Conservation (phyloP, 2,888 invertebrate genomes). For the Scaptomyza reducta region DNA sequence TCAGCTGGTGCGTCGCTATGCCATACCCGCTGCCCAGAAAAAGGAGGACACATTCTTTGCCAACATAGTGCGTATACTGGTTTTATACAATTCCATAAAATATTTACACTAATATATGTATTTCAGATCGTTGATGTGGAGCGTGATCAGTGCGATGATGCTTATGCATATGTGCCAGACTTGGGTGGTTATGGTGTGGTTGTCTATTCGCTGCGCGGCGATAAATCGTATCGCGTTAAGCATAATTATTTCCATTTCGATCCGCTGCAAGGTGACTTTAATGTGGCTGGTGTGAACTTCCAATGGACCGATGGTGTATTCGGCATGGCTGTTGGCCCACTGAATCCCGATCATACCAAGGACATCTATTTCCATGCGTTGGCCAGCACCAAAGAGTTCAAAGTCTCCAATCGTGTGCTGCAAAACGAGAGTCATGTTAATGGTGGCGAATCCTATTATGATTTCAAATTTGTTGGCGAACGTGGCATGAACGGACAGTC, state of each 20-base stretch:
- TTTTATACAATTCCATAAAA: neutral
- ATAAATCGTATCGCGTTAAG: slow-evolving; percentile 91
- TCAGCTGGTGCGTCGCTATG: slow-evolving; percentile 88
- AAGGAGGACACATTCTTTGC: slow-evolving; percentile 92
- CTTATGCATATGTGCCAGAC: slow-evolving; percentile 92
- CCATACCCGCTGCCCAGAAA: slow-evolving; percentile 88
- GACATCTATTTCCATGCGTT: slow-evolving; percentile 93
- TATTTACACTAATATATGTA: neutral
- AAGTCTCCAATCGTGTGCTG: slow-evolving; percentile 89
- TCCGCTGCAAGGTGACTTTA: slow-evolving; percentile 90
- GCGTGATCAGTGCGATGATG: slow-evolving; percentile 89
- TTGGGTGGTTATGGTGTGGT: slow-evolving; percentile 90
- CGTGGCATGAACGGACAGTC: slow-evolving; percentile 90
- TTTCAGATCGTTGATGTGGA: slow-evolving; percentile 89
- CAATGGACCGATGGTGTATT: slow-evolving; percentile 95
- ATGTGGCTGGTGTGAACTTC: slow-evolving; percentile 91
- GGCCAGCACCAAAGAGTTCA: slow-evolving; percentile 91
- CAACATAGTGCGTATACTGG: slow-evolving; percentile 87
- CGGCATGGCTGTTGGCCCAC: slow-evolving; percentile 88
- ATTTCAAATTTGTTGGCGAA: slow-evolving; percentile 89
- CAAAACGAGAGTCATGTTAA: slow-evolving; percentile 90
- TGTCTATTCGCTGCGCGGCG: slow-evolving; percentile 90
- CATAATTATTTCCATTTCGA: slow-evolving; percentile 94
- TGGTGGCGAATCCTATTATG: slow-evolving; percentile 88
- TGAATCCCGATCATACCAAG: slow-evolving; percentile 86